Evolutionary conservation across 2,797 vertebrate species (phyloP), one percentile per base, ranked within the genome.

Genomic region (Phrynocephalus guinanensis): DNA sequence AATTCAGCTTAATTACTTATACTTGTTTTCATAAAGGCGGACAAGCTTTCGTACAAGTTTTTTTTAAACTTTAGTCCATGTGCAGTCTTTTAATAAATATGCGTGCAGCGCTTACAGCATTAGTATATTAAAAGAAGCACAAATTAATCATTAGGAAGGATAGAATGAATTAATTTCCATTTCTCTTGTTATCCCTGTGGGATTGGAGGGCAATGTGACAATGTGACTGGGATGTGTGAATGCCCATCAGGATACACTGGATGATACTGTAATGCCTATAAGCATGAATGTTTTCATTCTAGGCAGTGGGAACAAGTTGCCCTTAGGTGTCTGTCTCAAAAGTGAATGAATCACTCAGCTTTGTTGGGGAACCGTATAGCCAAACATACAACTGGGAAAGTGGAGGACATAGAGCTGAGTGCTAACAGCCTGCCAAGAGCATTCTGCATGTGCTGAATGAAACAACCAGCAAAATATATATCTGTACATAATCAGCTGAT

Each of bases 221-320:
- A 94, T 91, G 87, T 93, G 90, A 95, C 93, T 2, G 97, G 97
- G 71, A 89, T 86, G 81, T 97, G 96, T 8, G 92, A 97, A 73
- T 98, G 96, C 78, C 75, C 83, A 76, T 91, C 95, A 0, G 97
- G 96, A 67, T 97, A 97, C 91, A 95, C n/a, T 0, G 97, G 97
- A 79, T 28, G 87, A 5, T 91, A 95, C 87, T 97, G 96, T 90
- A 93, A 96, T 70, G 48, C 33, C 0, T 0, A 85, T 96, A 82
- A 81, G 79, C 26, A 38, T 26, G 79, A 24, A 2, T 18, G 60
- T 63, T 11, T 80, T 22, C 7, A 1, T 33, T 10, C 24, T 38
- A 10, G 20, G 30, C 6, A 24, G 60, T 20, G 79, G 5, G 22
- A 30, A 5, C 30, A 9, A 10, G 18, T 30, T 18, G 10, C n/a